Evolutionary conservation across 2,888 invertebrate species (phyloP), one percentile per base, ranked within the genome.

Genomic region (Synanthedon tipuliformis): DNA sequence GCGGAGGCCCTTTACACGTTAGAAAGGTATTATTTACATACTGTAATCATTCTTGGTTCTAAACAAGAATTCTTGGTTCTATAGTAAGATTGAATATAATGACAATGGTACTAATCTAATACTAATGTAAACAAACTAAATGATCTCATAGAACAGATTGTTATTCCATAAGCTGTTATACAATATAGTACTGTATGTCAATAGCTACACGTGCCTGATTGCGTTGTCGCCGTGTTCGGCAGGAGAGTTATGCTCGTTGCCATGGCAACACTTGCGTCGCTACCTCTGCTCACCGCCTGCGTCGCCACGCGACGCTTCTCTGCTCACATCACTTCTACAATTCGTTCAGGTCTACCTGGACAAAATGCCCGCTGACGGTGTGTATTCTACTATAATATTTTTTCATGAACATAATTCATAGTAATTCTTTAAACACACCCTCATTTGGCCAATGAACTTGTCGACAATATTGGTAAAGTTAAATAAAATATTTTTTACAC

Each of bases 231-330:
- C 75, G 56, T 59, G 69, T 55, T 63, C 64, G 56, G 56, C 63
- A 53, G 65, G 69, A 59, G 72, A 84, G 67, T 71, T 88, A 50
- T 65, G 77, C 16, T 72, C 76, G 48, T 78, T 91, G 55, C 89
- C 90, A 10, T 93, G 93, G 93, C 88, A 89, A 61, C 83, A 88
- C 61, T 87, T 92, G 59, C 78, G 81, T 40, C 83, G 91, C 48
- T 93, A 91, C 71, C 74, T 93, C 48, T 77, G 84, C 54, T 88
- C 91, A 2, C 88, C 91, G 50, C 93, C 93, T 0, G 90, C 92
- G 0, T 91, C 90, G 51, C 79, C 88, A 51, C 89, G 91, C 45
- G 93, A 93, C 68, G 88, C 89, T 16, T 74, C 88, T 15, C 72
- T 93, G 34, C 84, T 93, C 51, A 79, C 88, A 3, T 72, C 87